These are phyloP conservation scores for Elymnias hypermnestra DNA, from an alignment of 1,140 invertebrate species.

Conservation along the genomic window DNA sequence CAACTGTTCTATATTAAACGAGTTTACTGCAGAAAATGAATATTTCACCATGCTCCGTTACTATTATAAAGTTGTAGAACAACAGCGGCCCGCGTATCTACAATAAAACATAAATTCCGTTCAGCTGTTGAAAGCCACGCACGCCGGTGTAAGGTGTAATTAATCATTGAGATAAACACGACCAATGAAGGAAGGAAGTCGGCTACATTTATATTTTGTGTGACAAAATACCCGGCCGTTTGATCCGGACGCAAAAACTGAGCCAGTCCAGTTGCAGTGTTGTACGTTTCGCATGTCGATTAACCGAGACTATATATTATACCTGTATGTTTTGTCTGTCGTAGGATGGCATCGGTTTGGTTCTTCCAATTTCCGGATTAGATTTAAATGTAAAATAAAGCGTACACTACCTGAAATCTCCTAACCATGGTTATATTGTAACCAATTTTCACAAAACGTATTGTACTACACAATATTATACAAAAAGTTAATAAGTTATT, in stretches of 20 bases:
- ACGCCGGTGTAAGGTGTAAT: conserved; percentile 47
- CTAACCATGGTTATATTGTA: too few species aligned
- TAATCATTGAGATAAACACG: conserved; percentile 69
- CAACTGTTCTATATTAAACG: neutral
- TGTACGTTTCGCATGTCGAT: conserved; percentile 3
- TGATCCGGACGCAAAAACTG: conserved; percentile 73
- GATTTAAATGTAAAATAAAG: too few species aligned
- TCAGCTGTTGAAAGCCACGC: conserved; percentile 44
- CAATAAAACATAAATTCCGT: conserved; percentile 28
- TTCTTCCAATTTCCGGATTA: too few species aligned
- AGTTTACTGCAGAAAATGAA: neutral
- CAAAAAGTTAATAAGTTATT: too few species aligned
- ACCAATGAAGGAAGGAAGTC: conserved; percentile 72
- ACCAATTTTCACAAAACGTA: too few species aligned
- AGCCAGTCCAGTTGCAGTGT: conserved; percentile 46
- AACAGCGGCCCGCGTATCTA: conserved; percentile 2
- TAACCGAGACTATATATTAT: too few species aligned
- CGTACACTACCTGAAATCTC: too few species aligned
- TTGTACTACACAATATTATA: too few species aligned
- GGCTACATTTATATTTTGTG: conserved; percentile 73
- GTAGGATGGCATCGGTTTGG: too few species aligned
- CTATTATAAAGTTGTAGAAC: conserved; percentile 7
- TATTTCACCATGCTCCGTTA: neutral
- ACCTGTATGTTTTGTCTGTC: too few species aligned
- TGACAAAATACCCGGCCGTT: conserved; percentile 72